Conservation (phyloP, 1,140 invertebrate species). For the Neodiprion fabricii region DNA sequence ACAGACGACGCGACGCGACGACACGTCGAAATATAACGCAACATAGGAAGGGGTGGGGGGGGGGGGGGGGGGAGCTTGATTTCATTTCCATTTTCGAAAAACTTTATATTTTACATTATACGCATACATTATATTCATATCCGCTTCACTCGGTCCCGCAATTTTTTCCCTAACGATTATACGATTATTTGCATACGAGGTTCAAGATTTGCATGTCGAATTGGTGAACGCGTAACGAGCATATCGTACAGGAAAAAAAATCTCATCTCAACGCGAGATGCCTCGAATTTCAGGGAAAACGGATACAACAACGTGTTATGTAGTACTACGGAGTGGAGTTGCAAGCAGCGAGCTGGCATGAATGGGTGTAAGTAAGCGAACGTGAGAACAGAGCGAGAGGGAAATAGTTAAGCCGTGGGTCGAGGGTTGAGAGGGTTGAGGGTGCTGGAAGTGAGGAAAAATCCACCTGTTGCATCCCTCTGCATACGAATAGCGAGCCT, state of each 20-base stretch:
- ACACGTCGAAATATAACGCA: neutral
- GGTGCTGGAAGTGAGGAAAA: constrained; percentile 12
- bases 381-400: too few relatives aligned
- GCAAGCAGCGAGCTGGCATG: neutral
- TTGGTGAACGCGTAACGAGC: neutral
- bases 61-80: neutral
- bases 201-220: neutral
- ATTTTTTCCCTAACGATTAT: too few relatives aligned
- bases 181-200: neutral
- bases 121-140: too few relatives aligned
- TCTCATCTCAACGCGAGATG: too few relatives aligned
- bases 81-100: too few relatives aligned
- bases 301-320: too few relatives aligned
- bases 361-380: neutral
- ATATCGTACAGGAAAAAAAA: too few relatives aligned
- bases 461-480: neutral
- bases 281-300: too few relatives aligned
- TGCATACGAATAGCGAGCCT: constrained; percentile 1
- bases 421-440: constrained; percentile 17
- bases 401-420: too few relatives aligned
- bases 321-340: neutral
- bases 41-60: neutral
- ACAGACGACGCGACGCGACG: too few relatives aligned
- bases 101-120: too few relatives aligned
- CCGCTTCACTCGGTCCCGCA: too few relatives aligned